Evolutionary conservation across 1,140 invertebrate genomes (phyloP).

Genomic region (Nilaparvata lugens): DNA sequence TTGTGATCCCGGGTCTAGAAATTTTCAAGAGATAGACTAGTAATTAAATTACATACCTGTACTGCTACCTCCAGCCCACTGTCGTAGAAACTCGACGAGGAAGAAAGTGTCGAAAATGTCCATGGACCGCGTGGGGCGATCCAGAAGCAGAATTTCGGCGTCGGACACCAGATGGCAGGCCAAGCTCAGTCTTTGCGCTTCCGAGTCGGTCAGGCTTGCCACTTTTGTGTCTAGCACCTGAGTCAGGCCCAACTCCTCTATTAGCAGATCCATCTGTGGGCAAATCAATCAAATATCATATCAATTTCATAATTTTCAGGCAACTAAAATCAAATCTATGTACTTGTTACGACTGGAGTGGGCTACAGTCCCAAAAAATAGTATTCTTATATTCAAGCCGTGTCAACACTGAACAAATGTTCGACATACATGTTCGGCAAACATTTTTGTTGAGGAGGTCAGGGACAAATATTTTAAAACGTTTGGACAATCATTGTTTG

Average conservation of each 20-base stretch:
- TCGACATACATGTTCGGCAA: too few species aligned
- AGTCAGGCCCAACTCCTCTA: constrained; percentile 83
- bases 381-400: too few species aligned
- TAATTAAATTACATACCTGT: constrained; percentile 34
- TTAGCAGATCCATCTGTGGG: constrained; percentile 66
- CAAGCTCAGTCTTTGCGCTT: constrained; percentile 72
- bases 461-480: too few species aligned
- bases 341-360: neutral
- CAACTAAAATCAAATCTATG: neutral
- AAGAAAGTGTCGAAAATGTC: constrained; percentile 96
- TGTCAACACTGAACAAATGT: too few species aligned
- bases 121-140: constrained; percentile 85
- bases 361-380: neutral
- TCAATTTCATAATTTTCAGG: neutral
- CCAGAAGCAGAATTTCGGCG: constrained; percentile 73
- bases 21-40: neutral
- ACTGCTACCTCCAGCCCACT: constrained; percentile 79
- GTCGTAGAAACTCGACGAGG: constrained; percentile 83
- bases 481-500: too few species aligned
- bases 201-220: constrained; percentile 70
- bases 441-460: too few species aligned
- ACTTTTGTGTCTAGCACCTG: constrained; percentile 72
- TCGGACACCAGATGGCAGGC: constrained; percentile 79
- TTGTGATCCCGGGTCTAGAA: too few species aligned
- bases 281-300: too few species aligned